Evolutionary conservation across 30 jellyfish, hydroid and myxozoan genomes (phyloP).

Genomic region (Cassiopea andromeda): DNA sequence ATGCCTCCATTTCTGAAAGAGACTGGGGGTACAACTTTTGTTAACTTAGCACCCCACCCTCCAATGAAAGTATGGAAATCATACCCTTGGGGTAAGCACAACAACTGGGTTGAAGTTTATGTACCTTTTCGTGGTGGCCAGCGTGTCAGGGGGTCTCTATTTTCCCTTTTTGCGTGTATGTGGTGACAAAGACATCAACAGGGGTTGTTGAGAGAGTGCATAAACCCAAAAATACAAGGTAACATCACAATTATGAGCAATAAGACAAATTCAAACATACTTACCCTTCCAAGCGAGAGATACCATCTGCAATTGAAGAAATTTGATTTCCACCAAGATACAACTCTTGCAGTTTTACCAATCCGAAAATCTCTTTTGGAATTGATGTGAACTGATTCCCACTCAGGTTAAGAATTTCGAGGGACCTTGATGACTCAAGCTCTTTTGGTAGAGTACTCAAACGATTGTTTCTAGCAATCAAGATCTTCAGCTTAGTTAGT

Average conservation of each 20-base stretch:
- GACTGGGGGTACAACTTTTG: no score
- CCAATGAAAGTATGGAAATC: no score
- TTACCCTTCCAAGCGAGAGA: conserved; percentile 80
- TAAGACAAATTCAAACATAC: background rate
- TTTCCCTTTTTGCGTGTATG: no score
- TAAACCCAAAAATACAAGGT: background rate
- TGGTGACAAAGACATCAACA: no score
- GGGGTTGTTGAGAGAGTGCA: background rate
- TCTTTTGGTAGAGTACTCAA: conserved; percentile 88
- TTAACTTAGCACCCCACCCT: no score
- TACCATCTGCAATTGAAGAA: conserved; percentile 63
- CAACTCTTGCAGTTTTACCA: conserved; percentile 74
- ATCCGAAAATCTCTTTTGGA: conserved; percentile 78
- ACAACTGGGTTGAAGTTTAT: no score
- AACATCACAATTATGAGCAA: background rate
- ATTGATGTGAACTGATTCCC: conserved; percentile 79
- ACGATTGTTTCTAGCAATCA: conserved; percentile 86
- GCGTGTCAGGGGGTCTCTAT: no score
- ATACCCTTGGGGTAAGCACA: no score
- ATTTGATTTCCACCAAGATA: conserved; percentile 95
- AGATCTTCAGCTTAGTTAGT: conserved; percentile 55
- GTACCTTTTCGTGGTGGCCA: no score
- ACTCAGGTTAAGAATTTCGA: conserved; percentile 79
- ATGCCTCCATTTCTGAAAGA: no score
- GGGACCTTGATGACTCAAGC: conserved; percentile 57